Evolutionary conservation across 2,113 vertebrate genomes (phyloP), one percentile per base, ranked within the genome.

Genomic region (Sinocyclocheilus maitianheensis): DNA sequence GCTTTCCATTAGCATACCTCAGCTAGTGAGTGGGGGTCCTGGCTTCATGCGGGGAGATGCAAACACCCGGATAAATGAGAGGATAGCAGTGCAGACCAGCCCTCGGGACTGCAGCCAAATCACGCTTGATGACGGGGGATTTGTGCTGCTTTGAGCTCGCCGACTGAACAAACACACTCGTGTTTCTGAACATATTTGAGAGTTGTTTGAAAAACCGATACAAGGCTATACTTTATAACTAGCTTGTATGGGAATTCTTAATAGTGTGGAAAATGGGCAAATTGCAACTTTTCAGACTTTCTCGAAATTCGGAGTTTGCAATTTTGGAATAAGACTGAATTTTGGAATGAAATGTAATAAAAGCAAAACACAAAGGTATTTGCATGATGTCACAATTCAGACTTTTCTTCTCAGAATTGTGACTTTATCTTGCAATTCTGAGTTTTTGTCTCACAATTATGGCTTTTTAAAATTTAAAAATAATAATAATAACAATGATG

Each of bases 1-100:
- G 95, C 88, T 93, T 95, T 79, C 86, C 88, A 95, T 95, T 95
- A 95, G 87, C 94, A 93, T 94, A 90, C 90, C 93, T 93, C 86
- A 89, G 80, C 89, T 84, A 76, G 79, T 46, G 90, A 93, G 92
- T 37, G 84, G 89, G 88, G 91, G 87, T 85, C 89, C 91, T 89
- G 85, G 77, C 84, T 89, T 89, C 86, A 91, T 90, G 90, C 79
- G 86, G 91, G 90, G 88, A 92, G 93, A 93, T 87, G 86, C 88
- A 90, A 84, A 85, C 76, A 94, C 91, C 81, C 91, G 92, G 92
- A 93, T 88, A 91, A 93, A 93, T 86, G 91, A 91, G 78, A 77
- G 62, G 69, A 93, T 87, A 88, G 89, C 90, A 90, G 78, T 75
- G 87, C 87, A 89, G 88, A 88, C 77, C 75, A 83, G 88, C 76